Evolutionary conservation across 2,888 invertebrate species (phyloP).

Genomic region (Carpatolechia fugitivella): DNA sequence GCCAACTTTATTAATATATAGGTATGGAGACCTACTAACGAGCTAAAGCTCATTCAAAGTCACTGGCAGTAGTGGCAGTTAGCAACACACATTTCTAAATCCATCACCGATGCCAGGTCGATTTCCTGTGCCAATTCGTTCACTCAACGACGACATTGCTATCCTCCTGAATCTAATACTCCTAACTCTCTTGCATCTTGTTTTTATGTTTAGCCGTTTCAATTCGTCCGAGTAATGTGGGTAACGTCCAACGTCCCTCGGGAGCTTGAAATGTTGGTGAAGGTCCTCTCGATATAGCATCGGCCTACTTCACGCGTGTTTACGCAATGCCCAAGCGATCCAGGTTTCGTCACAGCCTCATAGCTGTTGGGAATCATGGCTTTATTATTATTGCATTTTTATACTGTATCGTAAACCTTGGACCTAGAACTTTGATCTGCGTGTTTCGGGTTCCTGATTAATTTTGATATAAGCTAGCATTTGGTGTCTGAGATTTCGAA

Average conservation of each 20-base stretch:
- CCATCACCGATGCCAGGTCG: constrained; percentile 29
- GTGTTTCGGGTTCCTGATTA: constrained; percentile 2
- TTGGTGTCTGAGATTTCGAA: background rate
- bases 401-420: constrained; percentile 17
- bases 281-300: constrained; percentile 72
- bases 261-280: constrained; percentile 65
- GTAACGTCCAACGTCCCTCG: constrained; percentile 49
- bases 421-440: constrained; percentile 1
- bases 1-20: no score
- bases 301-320: constrained; percentile 57
- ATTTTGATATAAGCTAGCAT: background rate
- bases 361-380: constrained; percentile 1
- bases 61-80: constrained; percentile 11
- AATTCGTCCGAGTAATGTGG: constrained; percentile 36
- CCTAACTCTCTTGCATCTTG: constrained; percentile 20
- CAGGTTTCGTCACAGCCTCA: constrained; percentile 48
- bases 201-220: constrained; percentile 25
- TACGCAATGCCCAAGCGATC: constrained; percentile 55
- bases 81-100: constrained; percentile 18
- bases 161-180: constrained; percentile 29
- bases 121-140: constrained; percentile 30
- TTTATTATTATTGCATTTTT: constrained; percentile 2
- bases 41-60: constrained; percentile 17
- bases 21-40: no score
- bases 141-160: constrained; percentile 23